These are phyloP conservation scores for Hexactinellida sp. DNA, from an alignment of 37 sponge, comb jelly and placozoan species.

Conservation along the genomic window DNA sequence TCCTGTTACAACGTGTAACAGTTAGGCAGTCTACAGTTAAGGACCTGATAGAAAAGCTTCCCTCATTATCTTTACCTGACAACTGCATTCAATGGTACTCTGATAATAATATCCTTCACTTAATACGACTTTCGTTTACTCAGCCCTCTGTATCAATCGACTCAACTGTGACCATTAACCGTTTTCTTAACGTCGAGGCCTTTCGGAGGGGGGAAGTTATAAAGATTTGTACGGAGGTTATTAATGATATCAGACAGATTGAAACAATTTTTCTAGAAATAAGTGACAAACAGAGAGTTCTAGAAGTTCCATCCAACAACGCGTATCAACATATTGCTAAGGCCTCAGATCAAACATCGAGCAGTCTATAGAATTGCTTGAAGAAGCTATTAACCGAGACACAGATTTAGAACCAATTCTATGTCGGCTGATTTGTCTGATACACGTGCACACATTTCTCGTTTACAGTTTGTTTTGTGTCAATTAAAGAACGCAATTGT, in stretches of 20 bases:
- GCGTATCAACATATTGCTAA: background rate
- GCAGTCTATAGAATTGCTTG: background rate
- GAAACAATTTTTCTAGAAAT: background rate
- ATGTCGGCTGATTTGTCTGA: background rate
- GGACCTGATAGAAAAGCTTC: constrained; percentile 5
- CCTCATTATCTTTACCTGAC: background rate
- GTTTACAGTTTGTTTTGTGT: background rate
- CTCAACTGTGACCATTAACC: background rate
- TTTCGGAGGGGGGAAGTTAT: background rate
- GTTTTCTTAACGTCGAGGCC: background rate
- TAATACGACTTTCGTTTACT: background rate
- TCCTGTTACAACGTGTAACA: no score
- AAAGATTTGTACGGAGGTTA: background rate
- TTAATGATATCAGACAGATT: background rate
- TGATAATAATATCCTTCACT: background rate
- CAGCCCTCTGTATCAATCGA: background rate
- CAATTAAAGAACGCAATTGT: background rate
- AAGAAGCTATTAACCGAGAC: background rate
- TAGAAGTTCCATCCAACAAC: background rate
- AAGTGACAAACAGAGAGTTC: background rate
- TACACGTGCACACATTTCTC: background rate
- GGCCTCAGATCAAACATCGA: background rate
- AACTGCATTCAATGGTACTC: constrained; percentile 6
- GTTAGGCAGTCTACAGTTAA: no score
- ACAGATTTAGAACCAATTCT: background rate